Evolutionary conservation across 2,113 vertebrate genomes (phyloP).

Genomic region (Formicarius rufipectus): DNA sequence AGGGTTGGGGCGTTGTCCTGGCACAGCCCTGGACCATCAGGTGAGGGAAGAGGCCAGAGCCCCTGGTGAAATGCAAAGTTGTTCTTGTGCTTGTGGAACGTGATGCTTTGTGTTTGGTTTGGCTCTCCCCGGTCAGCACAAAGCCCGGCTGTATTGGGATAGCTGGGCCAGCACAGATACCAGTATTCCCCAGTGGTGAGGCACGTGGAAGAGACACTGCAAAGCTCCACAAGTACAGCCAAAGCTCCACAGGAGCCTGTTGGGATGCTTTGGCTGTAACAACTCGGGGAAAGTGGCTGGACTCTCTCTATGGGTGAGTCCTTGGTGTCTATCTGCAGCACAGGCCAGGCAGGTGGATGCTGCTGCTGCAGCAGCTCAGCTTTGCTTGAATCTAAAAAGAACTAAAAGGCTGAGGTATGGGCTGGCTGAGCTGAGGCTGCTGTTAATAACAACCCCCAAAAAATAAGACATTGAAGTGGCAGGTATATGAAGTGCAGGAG

Average conservation of each 20-base stretch:
- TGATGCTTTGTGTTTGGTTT: conserved; percentile 47
- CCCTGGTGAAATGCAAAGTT: background rate
- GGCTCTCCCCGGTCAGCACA: background rate
- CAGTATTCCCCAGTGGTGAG: background rate
- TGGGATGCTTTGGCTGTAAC: background rate
- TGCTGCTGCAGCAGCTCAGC: fast-evolving
- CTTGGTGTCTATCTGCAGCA: background rate
- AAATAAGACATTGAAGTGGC: background rate
- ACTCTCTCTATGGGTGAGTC: background rate
- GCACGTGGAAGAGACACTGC: background rate
- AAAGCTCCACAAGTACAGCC: background rate
- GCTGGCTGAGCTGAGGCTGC: background rate
- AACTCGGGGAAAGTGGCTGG: fast-evolving
- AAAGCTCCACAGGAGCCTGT: background rate
- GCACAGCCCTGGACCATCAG: background rate
- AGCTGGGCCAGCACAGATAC: background rate
- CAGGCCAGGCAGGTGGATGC: background rate
- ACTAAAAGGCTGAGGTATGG: background rate
- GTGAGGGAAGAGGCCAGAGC: background rate
- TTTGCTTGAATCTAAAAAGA: background rate
- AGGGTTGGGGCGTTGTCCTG: fast-evolving
- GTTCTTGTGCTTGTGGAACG: background rate
- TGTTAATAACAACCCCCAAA: background rate
- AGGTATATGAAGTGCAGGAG: background rate
- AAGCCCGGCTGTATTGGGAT: background rate